Evolutionary conservation across 2,113 vertebrate species (phyloP).

Genomic region (Brachyistius frenatus): DNA sequence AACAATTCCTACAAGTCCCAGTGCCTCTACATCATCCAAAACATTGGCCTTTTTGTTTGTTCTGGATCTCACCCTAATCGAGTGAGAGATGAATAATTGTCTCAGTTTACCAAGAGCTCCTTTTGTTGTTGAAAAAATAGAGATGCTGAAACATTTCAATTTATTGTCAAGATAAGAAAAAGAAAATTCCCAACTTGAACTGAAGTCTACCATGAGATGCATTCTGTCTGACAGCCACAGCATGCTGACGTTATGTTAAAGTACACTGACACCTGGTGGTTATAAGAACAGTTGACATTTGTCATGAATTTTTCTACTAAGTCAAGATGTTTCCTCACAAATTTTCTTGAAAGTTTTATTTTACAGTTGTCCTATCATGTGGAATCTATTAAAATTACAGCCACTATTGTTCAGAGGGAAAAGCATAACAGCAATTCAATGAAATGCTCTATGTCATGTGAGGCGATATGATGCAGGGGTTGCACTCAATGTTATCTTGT

Average conservation of each 20-base stretch:
- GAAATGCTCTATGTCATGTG: neutral
- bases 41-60: slow-evolving; percentile 14
- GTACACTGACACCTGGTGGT: slow-evolving; percentile 76
- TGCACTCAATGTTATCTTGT: too few relatives aligned
- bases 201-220: neutral
- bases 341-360: neutral
- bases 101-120: slow-evolving; percentile 21
- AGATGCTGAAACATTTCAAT: neutral
- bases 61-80: slow-evolving; percentile 15
- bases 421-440: neutral
- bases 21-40: slow-evolving; percentile 8
- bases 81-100: neutral
- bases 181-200: neutral
- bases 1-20: slow-evolving; percentile 23
- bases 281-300: neutral
- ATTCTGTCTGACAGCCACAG: neutral
- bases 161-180: neutral
- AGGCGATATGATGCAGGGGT: neutral
- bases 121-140: slow-evolving; percentile 10
- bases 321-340: neutral
- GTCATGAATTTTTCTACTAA: neutral
- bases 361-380: neutral
- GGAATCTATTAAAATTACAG: neutral
- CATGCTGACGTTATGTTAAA: slow-evolving; percentile 1
- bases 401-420: neutral